Evolutionary conservation across 2,888 invertebrate species (phyloP).

Genomic region (Drosophila phalerata): DNA sequence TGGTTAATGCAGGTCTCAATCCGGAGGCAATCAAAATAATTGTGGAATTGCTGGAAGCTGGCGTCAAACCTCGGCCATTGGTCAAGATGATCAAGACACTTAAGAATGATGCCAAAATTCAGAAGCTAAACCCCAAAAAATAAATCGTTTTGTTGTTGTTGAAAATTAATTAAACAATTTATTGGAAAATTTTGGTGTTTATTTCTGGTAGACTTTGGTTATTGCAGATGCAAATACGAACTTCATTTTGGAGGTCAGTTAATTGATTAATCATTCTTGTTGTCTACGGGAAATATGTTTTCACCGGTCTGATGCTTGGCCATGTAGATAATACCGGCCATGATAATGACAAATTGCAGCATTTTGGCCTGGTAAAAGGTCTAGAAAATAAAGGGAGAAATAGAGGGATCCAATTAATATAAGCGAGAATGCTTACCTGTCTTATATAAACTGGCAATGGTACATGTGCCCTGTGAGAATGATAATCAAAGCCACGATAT

Average conservation of each 20-base stretch:
- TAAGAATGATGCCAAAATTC: neutral
- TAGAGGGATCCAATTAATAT: neutral
- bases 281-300: conserved; percentile 13
- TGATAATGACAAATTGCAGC: conserved; percentile 66
- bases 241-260: neutral
- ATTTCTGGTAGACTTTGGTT: neutral
- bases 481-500: conserved; percentile 72
- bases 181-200: neutral
- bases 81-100: conserved; percentile 21
- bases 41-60: conserved; percentile 19
- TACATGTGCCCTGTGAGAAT: conserved; percentile 56
- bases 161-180: conserved; percentile 20
- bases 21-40: conserved; percentile 29
- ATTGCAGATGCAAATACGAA: conserved; percentile 3
- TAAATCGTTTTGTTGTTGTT: conserved; percentile 1
- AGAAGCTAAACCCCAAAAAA: neutral
- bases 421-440: conserved; percentile 51
- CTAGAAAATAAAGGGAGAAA: conserved; percentile 29
- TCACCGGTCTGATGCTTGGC: conserved; percentile 36
- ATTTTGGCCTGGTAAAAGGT: conserved; percentile 77
- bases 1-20: conserved; percentile 39
- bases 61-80: conserved; percentile 21
- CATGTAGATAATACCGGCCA: conserved; percentile 60
- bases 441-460: conserved; percentile 68
- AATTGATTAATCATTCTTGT: conserved; percentile 5